Evolutionary conservation across 1,140 invertebrate species (phyloP).

Genomic region (Rhopalosiphum padi): DNA sequence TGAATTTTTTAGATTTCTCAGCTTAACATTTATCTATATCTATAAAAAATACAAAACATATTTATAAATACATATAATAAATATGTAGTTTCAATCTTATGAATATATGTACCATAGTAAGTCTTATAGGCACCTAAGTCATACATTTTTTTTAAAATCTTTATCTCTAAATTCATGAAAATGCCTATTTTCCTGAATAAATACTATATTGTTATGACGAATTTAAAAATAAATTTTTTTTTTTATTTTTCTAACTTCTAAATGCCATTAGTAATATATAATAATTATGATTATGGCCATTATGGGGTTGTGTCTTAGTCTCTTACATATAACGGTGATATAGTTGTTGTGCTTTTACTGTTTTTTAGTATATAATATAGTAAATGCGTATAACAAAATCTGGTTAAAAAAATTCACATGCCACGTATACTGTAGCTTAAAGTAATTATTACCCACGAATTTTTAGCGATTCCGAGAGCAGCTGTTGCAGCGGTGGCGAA

Average conservation of each 20-base stretch:
- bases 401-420: conserved; percentile 5
- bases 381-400: neutral
- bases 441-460: neutral
- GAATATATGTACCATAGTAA: neutral
- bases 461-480: conserved; percentile 26
- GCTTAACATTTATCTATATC: no score
- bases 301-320: neutral
- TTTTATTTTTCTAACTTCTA: neutral
- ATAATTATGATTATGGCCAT: neutral
- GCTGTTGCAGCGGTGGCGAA: neutral
- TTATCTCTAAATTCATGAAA: neutral
- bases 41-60: no score
- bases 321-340: neutral
- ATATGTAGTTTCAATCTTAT: neutral
- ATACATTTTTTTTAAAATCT: neutral
- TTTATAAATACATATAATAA: no score
- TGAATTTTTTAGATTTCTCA: no score
- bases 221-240: neutral
- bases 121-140: neutral
- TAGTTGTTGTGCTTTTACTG: neutral
- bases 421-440: neutral
- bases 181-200: neutral
- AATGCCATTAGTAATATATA: neutral
- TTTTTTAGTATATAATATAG: neutral
- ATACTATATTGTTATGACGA: neutral